Evolutionary conservation across 2,797 vertebrate genomes (phyloP), one percentile per base, ranked within the genome.

Genomic region (Scleropages formosus): DNA sequence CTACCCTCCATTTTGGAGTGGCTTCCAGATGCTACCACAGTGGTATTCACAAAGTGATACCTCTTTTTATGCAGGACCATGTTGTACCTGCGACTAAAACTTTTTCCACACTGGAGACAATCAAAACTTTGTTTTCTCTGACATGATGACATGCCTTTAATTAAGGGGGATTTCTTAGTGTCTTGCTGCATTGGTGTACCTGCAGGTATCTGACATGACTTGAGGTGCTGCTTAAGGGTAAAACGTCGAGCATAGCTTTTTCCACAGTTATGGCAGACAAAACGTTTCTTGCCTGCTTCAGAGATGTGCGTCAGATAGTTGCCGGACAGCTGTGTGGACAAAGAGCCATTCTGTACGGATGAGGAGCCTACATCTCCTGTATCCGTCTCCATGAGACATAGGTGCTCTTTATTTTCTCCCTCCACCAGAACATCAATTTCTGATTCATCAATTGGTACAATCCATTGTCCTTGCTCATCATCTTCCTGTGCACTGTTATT

Each of bases 181-280:
- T 77, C 70, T 27, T 78, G 75, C 11, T 75, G 77, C 44, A 75
- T 53, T 80, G 83, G 76, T 63, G 26, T 72, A 15, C 84, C 56
- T 24, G 81, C 60, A 64, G 89, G 80, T 84, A 84, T 59, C 73
- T 62, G 44, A 85, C 94, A 89, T 8, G 91, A 81, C 47, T 85
- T 87, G n/a, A 93, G 86, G 77, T 95, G 93, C 4, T 92, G 89
- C n/a, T 90, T 91, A 67, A 93, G 78, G 20, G 89, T 93, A 24
- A 86, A 87, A 0, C 84, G 81, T 0, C 90, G 87, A 44, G 91
- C 91, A 62, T 92, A 93, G 22, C 88, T 92, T 84, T 88, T 91
- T 74, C 91, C 91, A 82, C 92, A 93, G n/a, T 84, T 83, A 66
- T 80, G 87, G 74, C 92, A 93, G 6, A 90, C 86, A 78, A 89